A percentile compares a stretch with the other conserved stretches of the same genome.
These are phyloP conservation scores for Hymenopus coronatus DNA, from an alignment of 2,888 invertebrate species.

Conservation along the genomic window DNA sequence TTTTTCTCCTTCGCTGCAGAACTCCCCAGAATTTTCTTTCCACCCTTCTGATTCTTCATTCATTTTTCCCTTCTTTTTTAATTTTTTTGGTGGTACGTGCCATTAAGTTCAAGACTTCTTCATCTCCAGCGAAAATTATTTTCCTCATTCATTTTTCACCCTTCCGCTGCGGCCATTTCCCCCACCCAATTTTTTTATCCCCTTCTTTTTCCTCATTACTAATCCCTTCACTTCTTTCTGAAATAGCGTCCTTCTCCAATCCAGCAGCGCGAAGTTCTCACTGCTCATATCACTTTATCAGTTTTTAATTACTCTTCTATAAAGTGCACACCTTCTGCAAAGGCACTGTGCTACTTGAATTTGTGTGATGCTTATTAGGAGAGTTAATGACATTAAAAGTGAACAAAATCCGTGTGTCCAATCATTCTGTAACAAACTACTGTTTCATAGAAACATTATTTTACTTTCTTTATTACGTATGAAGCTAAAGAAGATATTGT, in stretches of 20 bases:
- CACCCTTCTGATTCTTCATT: background rate
- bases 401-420: no score
- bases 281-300: no score
- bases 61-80: background rate
- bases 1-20: background rate
- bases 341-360: no score
- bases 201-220: background rate
- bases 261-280: background rate
- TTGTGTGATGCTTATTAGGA: no score
- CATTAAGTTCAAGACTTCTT: slow-evolving; percentile 19
- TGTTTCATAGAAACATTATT: no score
- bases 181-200: background rate
- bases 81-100: slow-evolving; percentile 2
- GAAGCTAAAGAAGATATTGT: no score
- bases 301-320: no score
- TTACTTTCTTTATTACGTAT: no score
- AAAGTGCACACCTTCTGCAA: no score
- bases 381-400: no score
- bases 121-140: slow-evolving; percentile 13
- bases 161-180: background rate
- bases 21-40: background rate
- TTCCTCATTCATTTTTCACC: slow-evolving; percentile 16
- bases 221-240: slow-evolving; percentile 2
- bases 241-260: slow-evolving; percentile 11
- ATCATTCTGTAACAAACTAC: no score